Percentiles rank a stretch among this genome's conserved stretches.
These are phyloP conservation scores for Grallaria varia DNA, from an alignment of 2,113 vertebrate species.

Conservation along the genomic window DNA sequence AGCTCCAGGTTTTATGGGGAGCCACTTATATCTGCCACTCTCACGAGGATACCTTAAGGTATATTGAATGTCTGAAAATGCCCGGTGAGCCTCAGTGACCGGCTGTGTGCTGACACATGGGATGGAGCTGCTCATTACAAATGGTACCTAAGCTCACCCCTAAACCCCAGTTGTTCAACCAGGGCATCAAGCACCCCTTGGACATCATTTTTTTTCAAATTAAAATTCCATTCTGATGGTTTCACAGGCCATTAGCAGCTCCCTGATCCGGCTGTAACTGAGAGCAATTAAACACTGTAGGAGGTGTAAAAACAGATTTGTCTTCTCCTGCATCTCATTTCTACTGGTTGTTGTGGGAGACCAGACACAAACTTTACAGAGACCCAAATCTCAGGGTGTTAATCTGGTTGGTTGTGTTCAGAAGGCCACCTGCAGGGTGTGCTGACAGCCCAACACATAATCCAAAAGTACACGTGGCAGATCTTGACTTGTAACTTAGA, in stretches of 20 bases:
- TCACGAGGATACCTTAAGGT: neutral
- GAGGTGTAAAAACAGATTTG: neutral
- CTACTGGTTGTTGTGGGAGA: neutral
- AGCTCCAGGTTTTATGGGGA: neutral
- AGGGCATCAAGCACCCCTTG: neutral
- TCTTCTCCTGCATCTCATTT: neutral
- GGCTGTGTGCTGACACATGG: neutral
- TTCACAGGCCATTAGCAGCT: neutral
- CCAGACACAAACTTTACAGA: neutral
- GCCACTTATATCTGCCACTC: neutral
- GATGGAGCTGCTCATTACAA: neutral
- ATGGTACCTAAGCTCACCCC: neutral
- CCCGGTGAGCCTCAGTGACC: neutral
- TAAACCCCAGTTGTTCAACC: neutral
- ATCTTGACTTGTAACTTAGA: neutral
- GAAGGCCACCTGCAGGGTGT: neutral
- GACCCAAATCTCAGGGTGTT: neutral
- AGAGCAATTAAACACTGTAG: neutral
- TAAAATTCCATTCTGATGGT: neutral
- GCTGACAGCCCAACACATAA: neutral
- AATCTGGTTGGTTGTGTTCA: neutral
- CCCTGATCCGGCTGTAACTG: neutral
- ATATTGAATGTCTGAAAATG: neutral
- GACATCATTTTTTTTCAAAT: neutral
- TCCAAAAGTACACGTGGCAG: neutral